Conservation (phyloP, 2,797 vertebrate species). For the Prionace glauca region DNA sequence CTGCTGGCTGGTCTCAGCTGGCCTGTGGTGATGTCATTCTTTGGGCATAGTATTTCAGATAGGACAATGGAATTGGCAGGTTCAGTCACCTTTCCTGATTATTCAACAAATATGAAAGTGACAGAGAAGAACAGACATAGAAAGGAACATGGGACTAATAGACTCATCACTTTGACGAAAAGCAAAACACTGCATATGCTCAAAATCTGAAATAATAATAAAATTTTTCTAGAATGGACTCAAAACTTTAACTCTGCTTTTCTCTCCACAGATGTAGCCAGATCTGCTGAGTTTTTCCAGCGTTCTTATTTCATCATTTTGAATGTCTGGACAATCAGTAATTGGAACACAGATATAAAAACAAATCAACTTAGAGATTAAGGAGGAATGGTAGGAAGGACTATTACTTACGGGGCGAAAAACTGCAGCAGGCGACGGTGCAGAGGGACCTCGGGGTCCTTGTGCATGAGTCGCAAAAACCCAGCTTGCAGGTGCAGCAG, state of each 20-base stretch:
- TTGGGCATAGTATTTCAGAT: background rate
- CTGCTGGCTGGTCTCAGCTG: background rate
- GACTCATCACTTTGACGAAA: background rate
- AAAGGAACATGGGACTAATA: background rate
- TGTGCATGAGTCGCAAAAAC: too few relatives aligned
- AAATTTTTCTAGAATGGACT: too few relatives aligned
- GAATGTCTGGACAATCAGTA: background rate
- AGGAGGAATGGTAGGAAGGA: too few relatives aligned
- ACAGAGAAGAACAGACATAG: background rate
- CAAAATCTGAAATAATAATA: too few relatives aligned
- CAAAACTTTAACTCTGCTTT: too few relatives aligned
- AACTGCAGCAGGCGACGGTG: too few relatives aligned
- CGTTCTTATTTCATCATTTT: background rate
- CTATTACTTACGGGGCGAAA: too few relatives aligned
- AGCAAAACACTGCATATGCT: too few relatives aligned
- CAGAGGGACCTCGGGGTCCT: too few relatives aligned
- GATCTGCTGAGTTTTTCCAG: too few relatives aligned
- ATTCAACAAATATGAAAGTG: background rate
- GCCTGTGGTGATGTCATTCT: background rate
- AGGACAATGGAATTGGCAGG: background rate
- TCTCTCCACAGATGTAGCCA: too few relatives aligned
- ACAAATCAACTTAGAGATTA: background rate
- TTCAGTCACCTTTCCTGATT: background rate
- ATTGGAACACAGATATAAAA: background rate
- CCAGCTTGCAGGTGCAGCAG: too few relatives aligned